A percentile compares a stretch with the other conserved stretches of the same genome.
These are phyloP conservation scores for Hyles euphorbiae DNA, from an alignment of 1,140 invertebrate species.

Conservation along the genomic window DNA sequence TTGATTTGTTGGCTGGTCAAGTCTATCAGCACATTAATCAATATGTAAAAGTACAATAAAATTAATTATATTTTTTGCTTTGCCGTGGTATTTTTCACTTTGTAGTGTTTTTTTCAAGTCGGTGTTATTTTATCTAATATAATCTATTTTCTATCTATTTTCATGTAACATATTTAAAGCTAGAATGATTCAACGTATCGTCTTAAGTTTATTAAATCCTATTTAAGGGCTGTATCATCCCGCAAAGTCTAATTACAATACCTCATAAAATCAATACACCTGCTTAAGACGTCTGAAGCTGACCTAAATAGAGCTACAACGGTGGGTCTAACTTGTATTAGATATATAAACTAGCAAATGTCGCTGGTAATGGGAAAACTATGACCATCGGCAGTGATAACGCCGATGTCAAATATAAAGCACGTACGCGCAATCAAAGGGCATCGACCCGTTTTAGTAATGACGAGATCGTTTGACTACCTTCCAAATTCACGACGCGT, in stretches of 20 bases:
- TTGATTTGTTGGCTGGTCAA: too few species aligned
- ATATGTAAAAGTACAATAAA: too few species aligned
- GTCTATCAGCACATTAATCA: too few species aligned
- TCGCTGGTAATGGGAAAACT: slow-evolving; percentile 2
- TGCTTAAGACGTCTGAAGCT: not conserved
- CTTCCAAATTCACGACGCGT: slow-evolving; percentile 48
- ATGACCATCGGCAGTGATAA: not conserved
- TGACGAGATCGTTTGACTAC: slow-evolving; percentile 42
- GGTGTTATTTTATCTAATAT: too few species aligned
- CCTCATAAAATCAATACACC: not conserved
- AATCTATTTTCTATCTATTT: too few species aligned
- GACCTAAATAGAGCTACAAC: not conserved
- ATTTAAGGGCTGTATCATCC: too few species aligned
- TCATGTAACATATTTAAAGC: too few species aligned
- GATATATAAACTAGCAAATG: not conserved
- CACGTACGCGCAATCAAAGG: slow-evolving; percentile 23
- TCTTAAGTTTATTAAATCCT: too few species aligned
- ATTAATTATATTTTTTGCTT: too few species aligned
- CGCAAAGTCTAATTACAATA: not conserved
- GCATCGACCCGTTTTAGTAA: slow-evolving; percentile 33
- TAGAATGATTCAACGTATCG: too few species aligned
- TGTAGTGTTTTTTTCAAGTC: too few species aligned
- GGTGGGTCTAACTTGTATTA: not conserved
- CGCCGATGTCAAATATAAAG: slow-evolving; percentile 23
- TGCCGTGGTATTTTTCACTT: too few species aligned